Evolutionary conservation across 2,888 invertebrate genomes (phyloP).

Genomic region (Sinohyriopsis cumingii): DNA sequence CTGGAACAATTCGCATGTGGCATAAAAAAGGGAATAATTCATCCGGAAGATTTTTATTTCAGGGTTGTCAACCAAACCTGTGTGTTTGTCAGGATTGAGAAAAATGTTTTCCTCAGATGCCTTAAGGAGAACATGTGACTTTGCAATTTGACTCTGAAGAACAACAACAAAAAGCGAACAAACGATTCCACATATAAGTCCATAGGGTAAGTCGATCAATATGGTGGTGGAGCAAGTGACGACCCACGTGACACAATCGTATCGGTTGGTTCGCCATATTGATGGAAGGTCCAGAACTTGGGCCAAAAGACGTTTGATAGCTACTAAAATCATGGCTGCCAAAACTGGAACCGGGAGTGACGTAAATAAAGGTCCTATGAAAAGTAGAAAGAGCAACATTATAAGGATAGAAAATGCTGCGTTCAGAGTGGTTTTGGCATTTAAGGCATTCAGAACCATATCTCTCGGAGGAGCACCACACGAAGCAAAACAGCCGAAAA

Average conservation of each 20-base stretch:
- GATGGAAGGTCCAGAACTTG: constrained; percentile 80
- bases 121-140: constrained; percentile 2
- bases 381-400: constrained; percentile 60
- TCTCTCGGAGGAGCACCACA: constrained; percentile 66
- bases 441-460: constrained; percentile 59
- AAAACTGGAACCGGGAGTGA: constrained; percentile 67
- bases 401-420: constrained; percentile 56
- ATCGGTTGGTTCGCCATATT: constrained; percentile 83
- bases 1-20: constrained; percentile 30
- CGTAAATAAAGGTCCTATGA: constrained; percentile 59
- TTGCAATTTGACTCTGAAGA: constrained; percentile 42
- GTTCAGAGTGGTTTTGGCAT: constrained; percentile 57
- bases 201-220: constrained; percentile 58
- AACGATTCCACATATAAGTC: constrained; percentile 55
- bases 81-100: not conserved
- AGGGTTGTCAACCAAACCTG: constrained; percentile 12
- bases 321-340: constrained; percentile 72
- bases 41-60: constrained; percentile 26
- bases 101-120: not conserved
- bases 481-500: constrained; percentile 71
- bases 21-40: constrained; percentile 28
- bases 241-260: constrained; percentile 79
- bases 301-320: constrained; percentile 73
- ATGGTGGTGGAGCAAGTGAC: constrained; percentile 50
- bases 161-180: constrained; percentile 50